Evolutionary conservation across 2,113 vertebrate species (phyloP), one percentile per base, ranked within the genome.

Genomic region (Poeciliopsis turrubarensis): DNA sequence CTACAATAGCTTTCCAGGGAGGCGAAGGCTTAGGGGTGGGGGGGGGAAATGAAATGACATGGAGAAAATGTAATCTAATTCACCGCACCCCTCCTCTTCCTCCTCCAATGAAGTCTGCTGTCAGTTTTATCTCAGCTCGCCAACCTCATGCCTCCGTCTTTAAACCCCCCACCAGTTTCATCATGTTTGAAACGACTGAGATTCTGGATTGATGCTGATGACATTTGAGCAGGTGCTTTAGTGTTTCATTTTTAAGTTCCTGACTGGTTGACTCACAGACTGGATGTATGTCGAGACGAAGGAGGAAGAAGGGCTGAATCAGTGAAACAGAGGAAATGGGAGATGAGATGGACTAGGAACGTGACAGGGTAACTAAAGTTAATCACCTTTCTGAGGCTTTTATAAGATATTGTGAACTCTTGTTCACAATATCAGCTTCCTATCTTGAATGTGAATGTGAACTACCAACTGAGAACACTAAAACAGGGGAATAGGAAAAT

Each of bases 61-160:
- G 78, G 78, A 81, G 89, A 86, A 89, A 93, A 87, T 89, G 77
- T 89, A 90, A 93, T 92, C 80, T 89, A 92, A 93, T 92, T 86
- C 92, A 75, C 68, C 75, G 0, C 61, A 30, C 68, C 75, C 47
- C 22, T 37, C 29, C 62, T 19, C 19, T 27, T 71, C 75, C 73
- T 60, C 73, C 82, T 75, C 69, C 75, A 86, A 86, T 92, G 85
- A 93, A 94, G 90, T 92, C 91, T 91, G 89, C 91, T 90, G 92
- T 91, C 91, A 92, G 90, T 89, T 92, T 92, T 91, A 93, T 94
- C 89, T 90, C 83, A 71, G 72, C 81, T 71, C 86, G 70, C 81
- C 81, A 73, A 82, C 73, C 68, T 65, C 44, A 22, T 17, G 66
- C 37, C 75, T 71, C 37, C 72, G 60, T 54, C 72, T 65, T 57